Conservation (phyloP, 1,140 invertebrate species). For the Potamilus streckersoni region DNA sequence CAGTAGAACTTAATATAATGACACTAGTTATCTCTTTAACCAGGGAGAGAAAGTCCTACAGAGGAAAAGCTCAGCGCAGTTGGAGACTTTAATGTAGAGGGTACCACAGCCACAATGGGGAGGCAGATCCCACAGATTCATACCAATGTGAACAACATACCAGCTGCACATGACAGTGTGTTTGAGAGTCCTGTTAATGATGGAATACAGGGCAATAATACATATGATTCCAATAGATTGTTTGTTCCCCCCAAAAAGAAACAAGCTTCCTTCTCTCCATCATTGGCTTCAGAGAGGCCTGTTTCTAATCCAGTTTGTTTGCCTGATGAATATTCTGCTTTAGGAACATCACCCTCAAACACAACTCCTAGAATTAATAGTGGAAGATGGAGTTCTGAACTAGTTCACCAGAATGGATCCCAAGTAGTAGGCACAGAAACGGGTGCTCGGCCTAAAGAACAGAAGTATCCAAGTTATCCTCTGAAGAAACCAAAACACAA, state of each 20-base stretch:
- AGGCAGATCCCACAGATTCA: no score
- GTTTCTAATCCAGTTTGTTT: background rate
- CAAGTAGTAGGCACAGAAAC: background rate
- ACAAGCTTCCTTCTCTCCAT: slow-evolving; percentile 7
- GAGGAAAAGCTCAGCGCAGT: no score
- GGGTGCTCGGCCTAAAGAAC: slow-evolving; percentile 15
- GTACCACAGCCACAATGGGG: no score
- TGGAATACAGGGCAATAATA: background rate
- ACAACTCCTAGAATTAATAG: background rate
- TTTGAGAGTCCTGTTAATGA: slow-evolving; percentile 16
- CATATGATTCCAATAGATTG: slow-evolving; percentile 9
- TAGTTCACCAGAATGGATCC: background rate
- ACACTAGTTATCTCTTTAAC: no score
- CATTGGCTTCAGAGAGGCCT: slow-evolving; percentile 7
- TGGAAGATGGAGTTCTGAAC: slow-evolving; percentile 6
- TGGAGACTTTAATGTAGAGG: no score
- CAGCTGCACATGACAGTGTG: slow-evolving; percentile 24
- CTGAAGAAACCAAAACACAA: background rate
- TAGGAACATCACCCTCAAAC: background rate
- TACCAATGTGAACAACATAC: background rate
- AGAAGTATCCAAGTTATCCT: background rate
- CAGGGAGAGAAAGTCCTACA: no score
- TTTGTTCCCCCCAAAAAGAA: slow-evolving; percentile 33
- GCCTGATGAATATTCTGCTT: background rate
- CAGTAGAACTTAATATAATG: no score